A percentile compares a stretch with the other conserved stretches of the same genome.
phyloP scores from a whole-genome alignment of 2,888 invertebrate genomes.

The Pristionchus mayeri region DNA sequence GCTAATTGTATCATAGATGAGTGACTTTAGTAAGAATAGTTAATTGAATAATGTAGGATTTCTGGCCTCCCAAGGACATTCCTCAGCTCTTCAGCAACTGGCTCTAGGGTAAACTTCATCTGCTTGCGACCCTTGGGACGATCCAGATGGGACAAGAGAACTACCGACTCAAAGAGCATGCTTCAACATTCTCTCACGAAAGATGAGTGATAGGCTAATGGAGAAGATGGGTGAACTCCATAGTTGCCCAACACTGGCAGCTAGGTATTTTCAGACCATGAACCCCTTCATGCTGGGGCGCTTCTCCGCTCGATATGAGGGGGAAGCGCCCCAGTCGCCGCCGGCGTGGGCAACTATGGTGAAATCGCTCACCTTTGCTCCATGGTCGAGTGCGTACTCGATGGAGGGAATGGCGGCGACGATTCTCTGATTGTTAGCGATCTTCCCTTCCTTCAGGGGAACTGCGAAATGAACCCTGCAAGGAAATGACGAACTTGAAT shows the following conservation, averaged over 20 bases:
- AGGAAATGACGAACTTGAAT: background rate
- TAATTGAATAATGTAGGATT: background rate
- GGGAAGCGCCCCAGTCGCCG: too few species aligned
- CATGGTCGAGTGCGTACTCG: slow-evolving; percentile 89
- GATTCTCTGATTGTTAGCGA: slow-evolving; percentile 92
- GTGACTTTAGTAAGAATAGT: background rate
- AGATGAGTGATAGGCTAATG: too few species aligned
- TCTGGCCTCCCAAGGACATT: slow-evolving; percentile 85
- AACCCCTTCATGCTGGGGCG: too few species aligned
- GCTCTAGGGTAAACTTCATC: slow-evolving; percentile 90
- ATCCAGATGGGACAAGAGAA: slow-evolving; percentile 97
- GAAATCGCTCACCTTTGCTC: slow-evolving; percentile 85
- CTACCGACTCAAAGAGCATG: slow-evolving; percentile 82
- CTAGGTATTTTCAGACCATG: too few species aligned
- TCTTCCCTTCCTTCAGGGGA: slow-evolving; percentile 91
- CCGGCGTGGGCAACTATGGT: too few species aligned
- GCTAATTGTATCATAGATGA: background rate
- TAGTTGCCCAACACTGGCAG: too few species aligned
- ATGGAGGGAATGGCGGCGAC: slow-evolving; percentile 73
- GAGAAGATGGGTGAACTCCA: too few species aligned
- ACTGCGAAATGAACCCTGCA: slow-evolving; percentile 94
- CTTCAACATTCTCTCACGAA: too few species aligned
- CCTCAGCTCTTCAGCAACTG: slow-evolving; percentile 92
- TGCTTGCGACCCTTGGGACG: slow-evolving; percentile 93
- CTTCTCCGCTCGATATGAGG: too few species aligned